These are phyloP conservation scores for Megalonaias nervosa DNA, from an alignment of 1,140 invertebrate genomes.

Conservation along the genomic window DNA sequence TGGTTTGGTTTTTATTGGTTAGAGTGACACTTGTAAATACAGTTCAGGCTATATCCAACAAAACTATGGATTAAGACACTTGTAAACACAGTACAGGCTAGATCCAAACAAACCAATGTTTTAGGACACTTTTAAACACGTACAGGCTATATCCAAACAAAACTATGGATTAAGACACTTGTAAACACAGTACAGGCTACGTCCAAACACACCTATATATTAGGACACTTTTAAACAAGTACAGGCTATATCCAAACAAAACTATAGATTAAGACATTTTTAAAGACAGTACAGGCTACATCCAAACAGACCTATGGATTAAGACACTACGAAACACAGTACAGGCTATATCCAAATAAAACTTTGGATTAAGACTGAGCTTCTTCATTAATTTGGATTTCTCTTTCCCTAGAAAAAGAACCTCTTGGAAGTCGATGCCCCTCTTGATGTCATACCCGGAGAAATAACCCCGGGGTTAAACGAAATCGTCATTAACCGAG, in stretches of 20 bases:
- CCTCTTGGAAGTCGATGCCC: slow-evolving; percentile 6
- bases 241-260: background rate
- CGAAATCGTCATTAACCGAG: slow-evolving; percentile 42
- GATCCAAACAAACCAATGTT: background rate
- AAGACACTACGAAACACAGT: background rate
- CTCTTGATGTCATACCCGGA: slow-evolving; percentile 43
- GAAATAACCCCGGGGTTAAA: slow-evolving; percentile 35
- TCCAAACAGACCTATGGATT: background rate
- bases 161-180: background rate
- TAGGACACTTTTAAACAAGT: background rate
- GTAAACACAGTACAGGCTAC: background rate
- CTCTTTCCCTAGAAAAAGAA: slow-evolving; percentile 2
- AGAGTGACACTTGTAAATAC: background rate
- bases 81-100: background rate
- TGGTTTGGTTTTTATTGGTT: too few relatives aligned
- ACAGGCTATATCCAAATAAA: background rate
- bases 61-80: background rate
- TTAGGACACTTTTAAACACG: background rate
- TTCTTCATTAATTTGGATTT: background rate
- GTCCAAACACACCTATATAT: background rate
- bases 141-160: background rate
- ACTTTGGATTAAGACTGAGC: background rate
- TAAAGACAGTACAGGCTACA: background rate
- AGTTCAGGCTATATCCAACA: background rate
- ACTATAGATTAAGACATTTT: background rate